phyloP scores from a whole-genome alignment of 2,113 vertebrate genomes.

The Psammodynastes pulverulentus region DNA sequence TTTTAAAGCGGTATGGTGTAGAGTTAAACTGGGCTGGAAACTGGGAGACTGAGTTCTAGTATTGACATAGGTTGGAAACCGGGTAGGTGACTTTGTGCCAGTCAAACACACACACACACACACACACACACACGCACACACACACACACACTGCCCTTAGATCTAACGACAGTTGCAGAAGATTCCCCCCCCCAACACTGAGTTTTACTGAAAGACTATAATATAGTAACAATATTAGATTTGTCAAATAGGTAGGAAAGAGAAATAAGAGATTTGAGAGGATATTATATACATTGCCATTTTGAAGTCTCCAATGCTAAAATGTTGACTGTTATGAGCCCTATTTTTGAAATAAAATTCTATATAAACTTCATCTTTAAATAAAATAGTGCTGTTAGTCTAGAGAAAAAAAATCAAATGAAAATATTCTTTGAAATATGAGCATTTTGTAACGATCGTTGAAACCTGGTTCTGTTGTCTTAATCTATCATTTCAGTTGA shows the following conservation, averaged over 20 bases:
- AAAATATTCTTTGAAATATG: fast-evolving
- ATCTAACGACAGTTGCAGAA: background rate
- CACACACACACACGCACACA: background rate
- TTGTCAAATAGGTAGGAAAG: background rate
- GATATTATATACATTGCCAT: background rate
- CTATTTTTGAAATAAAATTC: background rate
- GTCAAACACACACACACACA: background rate
- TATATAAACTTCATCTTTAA: background rate
- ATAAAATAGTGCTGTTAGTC: background rate
- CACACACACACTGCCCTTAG: background rate
- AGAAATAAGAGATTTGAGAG: background rate
- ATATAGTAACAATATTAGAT: background rate
- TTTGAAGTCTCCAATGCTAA: background rate
- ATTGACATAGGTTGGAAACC: background rate
- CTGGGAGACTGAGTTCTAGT: background rate
- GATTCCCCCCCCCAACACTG: background rate
- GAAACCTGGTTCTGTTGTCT: background rate
- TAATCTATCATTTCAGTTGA: background rate
- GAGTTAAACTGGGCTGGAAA: background rate
- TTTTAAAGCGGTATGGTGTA: background rate
- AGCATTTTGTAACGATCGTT: background rate
- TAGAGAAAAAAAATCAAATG: background rate
- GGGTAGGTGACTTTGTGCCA: background rate
- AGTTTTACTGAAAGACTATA: background rate
- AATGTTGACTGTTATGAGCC: background rate